Percentiles rank a stretch among this genome's conserved stretches.
These are phyloP conservation scores for Lamellibrachia columna DNA, from an alignment of 2,888 invertebrate genomes.

Conservation along the genomic window DNA sequence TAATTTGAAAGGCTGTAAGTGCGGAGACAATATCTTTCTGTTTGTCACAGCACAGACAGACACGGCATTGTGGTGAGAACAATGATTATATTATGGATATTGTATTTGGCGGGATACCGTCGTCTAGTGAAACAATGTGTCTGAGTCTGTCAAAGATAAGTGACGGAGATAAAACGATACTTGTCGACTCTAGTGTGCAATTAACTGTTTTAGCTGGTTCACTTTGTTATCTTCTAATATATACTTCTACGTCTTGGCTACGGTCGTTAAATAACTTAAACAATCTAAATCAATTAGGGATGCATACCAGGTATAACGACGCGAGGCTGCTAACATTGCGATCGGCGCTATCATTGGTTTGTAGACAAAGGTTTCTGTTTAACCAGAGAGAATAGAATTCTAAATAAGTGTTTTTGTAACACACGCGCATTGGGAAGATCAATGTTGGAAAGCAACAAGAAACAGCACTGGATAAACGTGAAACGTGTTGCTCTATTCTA, in stretches of 20 bases:
- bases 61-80: not conserved
- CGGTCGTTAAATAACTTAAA: not conserved
- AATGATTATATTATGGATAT: not conserved
- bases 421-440: too few relatives aligned
- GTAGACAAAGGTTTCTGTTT: not conserved
- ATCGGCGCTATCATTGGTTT: not conserved
- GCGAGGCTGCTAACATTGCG: not conserved
- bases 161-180: not conserved
- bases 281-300: not conserved
- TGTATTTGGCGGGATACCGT: not conserved
- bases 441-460: too few relatives aligned
- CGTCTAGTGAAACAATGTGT: not conserved
- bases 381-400: not conserved
- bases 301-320: not conserved
- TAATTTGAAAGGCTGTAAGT: not conserved
- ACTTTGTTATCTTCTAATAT: not conserved
- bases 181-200: not conserved
- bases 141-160: not conserved
- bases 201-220: not conserved
- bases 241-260: not conserved
- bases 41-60: not conserved
- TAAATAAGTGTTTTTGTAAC: not conserved
- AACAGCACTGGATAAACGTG: too few relatives aligned
- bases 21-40: not conserved
- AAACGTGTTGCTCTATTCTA: too few relatives aligned